These are phyloP conservation scores for Sebastes flavidus DNA, from an alignment of 2,797 vertebrate species.

Conservation along the genomic window DNA sequence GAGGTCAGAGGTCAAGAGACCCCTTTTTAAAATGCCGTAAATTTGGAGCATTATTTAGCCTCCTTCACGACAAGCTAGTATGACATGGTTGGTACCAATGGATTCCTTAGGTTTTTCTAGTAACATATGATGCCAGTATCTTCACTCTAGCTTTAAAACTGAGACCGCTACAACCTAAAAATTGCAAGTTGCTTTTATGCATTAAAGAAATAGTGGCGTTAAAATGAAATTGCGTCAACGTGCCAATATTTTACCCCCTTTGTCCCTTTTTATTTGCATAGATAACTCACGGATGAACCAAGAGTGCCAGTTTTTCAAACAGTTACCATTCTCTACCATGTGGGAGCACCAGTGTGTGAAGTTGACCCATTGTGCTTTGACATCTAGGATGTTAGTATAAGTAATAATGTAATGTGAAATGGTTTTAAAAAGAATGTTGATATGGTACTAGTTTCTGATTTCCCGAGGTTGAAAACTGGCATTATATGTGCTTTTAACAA, in stretches of 20 bases:
- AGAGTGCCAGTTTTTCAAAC: neutral
- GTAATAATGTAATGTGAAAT: neutral
- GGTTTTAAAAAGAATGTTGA: neutral
- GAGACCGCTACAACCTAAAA: no score
- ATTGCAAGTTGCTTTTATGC: no score
- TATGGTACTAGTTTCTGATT: neutral
- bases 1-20: no score
- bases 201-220: no score
- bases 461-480: neutral
- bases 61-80: no score
- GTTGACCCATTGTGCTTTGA: neutral
- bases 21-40: no score
- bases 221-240: no score
- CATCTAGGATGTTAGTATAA: neutral
- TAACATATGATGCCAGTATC: no score
- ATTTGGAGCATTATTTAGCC: no score
- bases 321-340: slow-evolving; percentile 15
- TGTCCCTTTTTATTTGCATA: neutral
- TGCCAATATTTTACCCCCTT: neutral
- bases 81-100: no score
- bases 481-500: slow-evolving; percentile 9
- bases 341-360: slow-evolving; percentile 27
- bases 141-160: no score
- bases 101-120: no score
- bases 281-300: neutral